These are phyloP conservation scores for Manis crassicaudata DNA, from an alignment of 2,797 vertebrate species.

Conservation along the genomic window DNA sequence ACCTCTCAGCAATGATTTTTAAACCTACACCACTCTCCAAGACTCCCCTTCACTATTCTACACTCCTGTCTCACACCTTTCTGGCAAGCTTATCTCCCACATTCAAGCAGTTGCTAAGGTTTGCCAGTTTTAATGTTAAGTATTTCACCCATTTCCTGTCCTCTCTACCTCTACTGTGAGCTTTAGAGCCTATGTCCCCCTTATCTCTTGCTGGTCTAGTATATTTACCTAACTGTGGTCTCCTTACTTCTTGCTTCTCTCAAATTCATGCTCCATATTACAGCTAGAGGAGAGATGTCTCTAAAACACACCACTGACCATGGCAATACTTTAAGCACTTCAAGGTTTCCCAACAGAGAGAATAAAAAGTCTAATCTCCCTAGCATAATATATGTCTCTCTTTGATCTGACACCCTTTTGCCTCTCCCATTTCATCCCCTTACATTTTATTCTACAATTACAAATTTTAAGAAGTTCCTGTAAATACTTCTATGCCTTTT, in stretches of 20 bases:
- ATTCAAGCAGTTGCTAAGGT: background rate
- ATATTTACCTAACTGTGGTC: background rate
- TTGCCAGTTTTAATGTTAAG: slow-evolving; percentile 39
- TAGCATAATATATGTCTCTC: background rate
- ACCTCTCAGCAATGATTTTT: slow-evolving; percentile 20
- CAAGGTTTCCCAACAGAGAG: background rate
- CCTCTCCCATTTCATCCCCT: background rate
- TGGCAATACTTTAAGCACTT: background rate
- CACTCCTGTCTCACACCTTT: background rate
- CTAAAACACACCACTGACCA: slow-evolving; percentile 8
- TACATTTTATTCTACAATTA: slow-evolving; percentile 39
- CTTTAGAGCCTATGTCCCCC: background rate
- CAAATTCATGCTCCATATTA: slow-evolving; percentile 25
- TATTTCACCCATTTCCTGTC: slow-evolving; percentile 24
- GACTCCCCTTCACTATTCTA: background rate
- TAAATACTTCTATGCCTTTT: background rate
- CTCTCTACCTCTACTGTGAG: background rate
- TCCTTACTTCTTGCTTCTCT: slow-evolving; percentile 21
- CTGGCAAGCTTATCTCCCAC: background rate
- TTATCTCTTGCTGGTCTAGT: background rate
- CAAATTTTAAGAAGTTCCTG: background rate
- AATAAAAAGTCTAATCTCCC: background rate
- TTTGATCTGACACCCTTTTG: slow-evolving; percentile 1
- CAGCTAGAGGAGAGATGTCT: slow-evolving; percentile 12
- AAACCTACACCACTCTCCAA: background rate